Base-by-base conservation (phyloP, 2,113 vertebrate genomes). In the Candoia aspera region DNA sequence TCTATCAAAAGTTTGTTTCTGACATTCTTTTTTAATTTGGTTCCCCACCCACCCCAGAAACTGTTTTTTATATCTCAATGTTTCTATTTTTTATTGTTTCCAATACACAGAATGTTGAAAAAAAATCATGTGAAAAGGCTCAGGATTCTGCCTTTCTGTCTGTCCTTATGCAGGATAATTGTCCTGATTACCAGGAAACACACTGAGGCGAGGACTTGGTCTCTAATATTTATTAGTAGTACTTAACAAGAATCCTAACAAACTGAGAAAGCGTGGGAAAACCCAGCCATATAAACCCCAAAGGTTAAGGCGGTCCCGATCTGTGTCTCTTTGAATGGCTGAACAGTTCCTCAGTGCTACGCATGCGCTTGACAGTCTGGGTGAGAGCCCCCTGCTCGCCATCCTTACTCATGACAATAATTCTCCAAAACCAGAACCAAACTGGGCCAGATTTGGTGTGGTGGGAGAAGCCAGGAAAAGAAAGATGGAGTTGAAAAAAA, bases 1-100 rank as follows among this genome's bases (percentile, higher is more conserved):
- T 19, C 83, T 94, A 24, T 91, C 79, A 95, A 19, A 89, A 95
- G 24, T 8, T 33, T 88, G 64, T 53, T 90, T 42, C 37, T 79
- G 73, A 37, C 37, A 17, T 79, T 79, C 33, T 79, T 37, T 19
- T 79, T 79, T 21, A 42, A 79, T 37, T 6, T 79, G 33, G 6
- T 79, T 79, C 17, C 37, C 33, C 23, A 11, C 53, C 37, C n/a
- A 79, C 29, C 6, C 19, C 2, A 88, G 33, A 90, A 42, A 2
- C 42, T 96, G 93, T 90, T 89, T 59, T 0, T 33, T 88, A 49
- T 29, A 29, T 83, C 33, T 4, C 1, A 9, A 15, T 11, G 55
- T 87, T 33, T n/a, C 33, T n/a, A 12, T 58, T 42, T 91, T 95
- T 79, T 79, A 79, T 37, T 79, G 15, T 37, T 8, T 49, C 2